phyloP scores from a whole-genome alignment of 1,140 invertebrate species.

The Pomacea maculata region DNA sequence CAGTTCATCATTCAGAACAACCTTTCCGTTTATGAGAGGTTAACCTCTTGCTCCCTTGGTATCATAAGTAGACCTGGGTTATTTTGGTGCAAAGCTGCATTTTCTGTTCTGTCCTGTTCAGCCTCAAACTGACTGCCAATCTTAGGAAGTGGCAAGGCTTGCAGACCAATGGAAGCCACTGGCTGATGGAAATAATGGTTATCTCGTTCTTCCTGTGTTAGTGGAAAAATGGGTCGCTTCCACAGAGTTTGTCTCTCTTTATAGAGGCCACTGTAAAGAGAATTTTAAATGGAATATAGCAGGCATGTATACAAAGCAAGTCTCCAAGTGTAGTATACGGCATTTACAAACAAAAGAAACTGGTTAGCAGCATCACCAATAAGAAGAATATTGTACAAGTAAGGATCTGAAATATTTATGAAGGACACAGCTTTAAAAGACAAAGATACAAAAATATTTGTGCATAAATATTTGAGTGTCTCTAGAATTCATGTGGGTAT shows the following conservation, averaged over 20 bases:
- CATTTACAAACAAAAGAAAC: background rate
- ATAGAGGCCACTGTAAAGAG: conserved; percentile 50
- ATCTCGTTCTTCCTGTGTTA: conserved; percentile 51
- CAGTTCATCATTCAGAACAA: too few relatives aligned
- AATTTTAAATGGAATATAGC: background rate
- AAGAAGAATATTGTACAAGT: background rate
- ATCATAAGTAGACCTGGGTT: too few relatives aligned
- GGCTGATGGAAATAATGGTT: conserved; percentile 54
- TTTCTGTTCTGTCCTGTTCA: too few relatives aligned
- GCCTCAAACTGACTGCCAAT: too few relatives aligned
- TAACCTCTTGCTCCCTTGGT: too few relatives aligned
- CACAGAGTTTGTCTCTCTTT: conserved; percentile 46
- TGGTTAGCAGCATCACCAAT: background rate
- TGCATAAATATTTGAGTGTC: too few relatives aligned
- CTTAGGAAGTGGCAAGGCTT: conserved; percentile 5
- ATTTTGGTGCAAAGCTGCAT: too few relatives aligned
- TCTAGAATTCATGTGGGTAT: too few relatives aligned
- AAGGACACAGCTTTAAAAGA: too few relatives aligned
- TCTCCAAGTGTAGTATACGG: background rate
- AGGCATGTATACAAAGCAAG: background rate
- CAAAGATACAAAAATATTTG: too few relatives aligned
- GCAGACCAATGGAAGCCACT: conserved; percentile 11
- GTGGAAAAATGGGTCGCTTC: conserved; percentile 40
- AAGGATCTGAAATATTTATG: background rate
- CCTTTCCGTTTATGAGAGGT: too few relatives aligned